phyloP scores from a whole-genome alignment of 2,113 vertebrate genomes.

The Neolamprologus cancellatus region DNA sequence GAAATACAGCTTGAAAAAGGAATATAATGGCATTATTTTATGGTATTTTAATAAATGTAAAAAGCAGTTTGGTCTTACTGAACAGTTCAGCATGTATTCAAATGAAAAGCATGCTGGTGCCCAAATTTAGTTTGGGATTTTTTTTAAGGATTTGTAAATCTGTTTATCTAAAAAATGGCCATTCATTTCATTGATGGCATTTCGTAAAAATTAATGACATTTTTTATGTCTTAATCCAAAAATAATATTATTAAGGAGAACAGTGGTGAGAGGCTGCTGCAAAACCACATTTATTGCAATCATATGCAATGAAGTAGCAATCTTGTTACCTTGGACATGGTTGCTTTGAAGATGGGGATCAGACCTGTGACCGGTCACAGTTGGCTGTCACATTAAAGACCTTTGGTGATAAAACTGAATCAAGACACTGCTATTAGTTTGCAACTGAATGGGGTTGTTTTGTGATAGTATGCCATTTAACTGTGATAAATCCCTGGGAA shows the following conservation, averaged over 20 bases:
- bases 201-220: rapidly evolving
- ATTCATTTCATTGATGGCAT: background rate
- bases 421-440: background rate
- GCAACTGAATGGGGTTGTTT: background rate
- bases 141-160: background rate
- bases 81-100: background rate
- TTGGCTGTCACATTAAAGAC: background rate
- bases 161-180: background rate
- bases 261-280: background rate
- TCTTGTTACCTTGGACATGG: background rate
- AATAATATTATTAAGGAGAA: background rate
- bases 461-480: background rate
- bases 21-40: background rate
- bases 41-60: background rate
- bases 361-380: background rate
- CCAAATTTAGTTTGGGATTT: background rate
- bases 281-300: background rate
- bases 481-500: background rate
- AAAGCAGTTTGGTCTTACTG: rapidly evolving
- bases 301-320: background rate
- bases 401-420: background rate
- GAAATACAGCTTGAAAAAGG: background rate
- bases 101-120: background rate
- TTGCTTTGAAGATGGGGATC: background rate
- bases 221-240: background rate